Percentiles rank a stretch among this genome's conserved stretches.
These are phyloP conservation scores for Tachina fera DNA, from an alignment of 2,888 invertebrate species.

Conservation along the genomic window DNA sequence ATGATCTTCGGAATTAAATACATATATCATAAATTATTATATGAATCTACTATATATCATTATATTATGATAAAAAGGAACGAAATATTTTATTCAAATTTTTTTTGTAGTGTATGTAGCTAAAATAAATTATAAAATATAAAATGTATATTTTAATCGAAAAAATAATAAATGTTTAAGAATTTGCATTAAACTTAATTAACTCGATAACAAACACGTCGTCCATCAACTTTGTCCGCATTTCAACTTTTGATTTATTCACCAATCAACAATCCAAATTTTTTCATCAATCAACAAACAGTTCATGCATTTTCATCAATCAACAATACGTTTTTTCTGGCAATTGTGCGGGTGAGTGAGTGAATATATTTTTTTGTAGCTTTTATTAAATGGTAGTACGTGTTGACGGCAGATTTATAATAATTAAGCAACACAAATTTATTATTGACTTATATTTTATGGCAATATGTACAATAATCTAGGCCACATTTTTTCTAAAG, in stretches of 20 bases:
- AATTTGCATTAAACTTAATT: background rate
- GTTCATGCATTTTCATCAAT: background rate
- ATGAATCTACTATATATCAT: slow-evolving; percentile 47
- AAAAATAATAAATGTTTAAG: slow-evolving; percentile 45
- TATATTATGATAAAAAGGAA: slow-evolving; percentile 43
- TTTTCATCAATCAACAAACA: slow-evolving; percentile 24
- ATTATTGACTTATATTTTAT: no score
- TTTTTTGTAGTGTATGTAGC: slow-evolving; percentile 77
- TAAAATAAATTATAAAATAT: slow-evolving; percentile 74
- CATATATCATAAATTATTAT: slow-evolving; percentile 51
- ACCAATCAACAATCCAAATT: slow-evolving; percentile 17
- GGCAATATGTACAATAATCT: no score
- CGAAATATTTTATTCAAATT: slow-evolving; percentile 70
- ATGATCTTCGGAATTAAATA: slow-evolving; percentile 10
- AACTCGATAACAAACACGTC: background rate
- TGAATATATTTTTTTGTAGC: background rate
- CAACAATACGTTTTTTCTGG: background rate
- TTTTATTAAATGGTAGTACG: background rate
- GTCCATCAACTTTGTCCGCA: background rate
- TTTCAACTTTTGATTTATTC: background rate
- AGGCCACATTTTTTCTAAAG: no score
- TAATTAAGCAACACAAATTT: no score
- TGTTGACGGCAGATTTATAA: no score
- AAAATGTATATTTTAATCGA: slow-evolving; percentile 66
- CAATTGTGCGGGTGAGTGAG: slow-evolving; percentile 17